Evolutionary conservation across 1,140 invertebrate genomes (phyloP), one percentile per base, ranked within the genome.

Genomic region (Metaphire vulgaris): DNA sequence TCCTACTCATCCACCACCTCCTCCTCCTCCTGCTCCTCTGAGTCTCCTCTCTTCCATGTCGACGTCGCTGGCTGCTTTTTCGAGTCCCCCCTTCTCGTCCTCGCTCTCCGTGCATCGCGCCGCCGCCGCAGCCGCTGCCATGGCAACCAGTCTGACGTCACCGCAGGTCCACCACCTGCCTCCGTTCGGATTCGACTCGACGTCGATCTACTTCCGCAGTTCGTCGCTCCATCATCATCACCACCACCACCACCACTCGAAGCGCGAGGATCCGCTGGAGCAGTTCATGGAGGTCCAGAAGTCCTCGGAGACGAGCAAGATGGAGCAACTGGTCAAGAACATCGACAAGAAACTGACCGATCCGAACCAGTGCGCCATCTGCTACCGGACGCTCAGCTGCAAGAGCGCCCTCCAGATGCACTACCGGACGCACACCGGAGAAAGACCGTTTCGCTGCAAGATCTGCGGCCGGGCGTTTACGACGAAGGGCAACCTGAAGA

Each of bases 321-420:
- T 98, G 2, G 95, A 98, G 86, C 92, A 95, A 83, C 87, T 98
- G 77, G 95, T 98, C 72, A 95, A 98, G 87, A 97, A 97, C 86
- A 96, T 97, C 74, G 95, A 97, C 84, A 92, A 95, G 86, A 98
- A 97, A 87, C 87, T 97, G 77, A 94, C 92, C 1, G 96, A 98
- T 87, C 96, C 96, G 0, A 98, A 98, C 83, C 94, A 98, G 87
- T 99, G 97, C 86, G 92, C 97, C 0, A 95, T 99, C 76, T 99
- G 97, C 84, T 93, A 98, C 83, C 89, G 96, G 68, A 95, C 99
- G 30, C 88, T 99, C 1, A 98, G 95, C 72, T 99, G 97, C 86
- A 98, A 99, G 86, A 96, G 94, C 84, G 97, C 97, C 1, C 88
- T 99, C 28, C 96, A 99, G 87, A 99, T 99, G 97, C 97, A 99